A percentile compares a stretch with the other conserved stretches of the same genome.
Conservation (phyloP, 2,113 vertebrate genomes). For the Cyanoliseus patagonus region DNA sequence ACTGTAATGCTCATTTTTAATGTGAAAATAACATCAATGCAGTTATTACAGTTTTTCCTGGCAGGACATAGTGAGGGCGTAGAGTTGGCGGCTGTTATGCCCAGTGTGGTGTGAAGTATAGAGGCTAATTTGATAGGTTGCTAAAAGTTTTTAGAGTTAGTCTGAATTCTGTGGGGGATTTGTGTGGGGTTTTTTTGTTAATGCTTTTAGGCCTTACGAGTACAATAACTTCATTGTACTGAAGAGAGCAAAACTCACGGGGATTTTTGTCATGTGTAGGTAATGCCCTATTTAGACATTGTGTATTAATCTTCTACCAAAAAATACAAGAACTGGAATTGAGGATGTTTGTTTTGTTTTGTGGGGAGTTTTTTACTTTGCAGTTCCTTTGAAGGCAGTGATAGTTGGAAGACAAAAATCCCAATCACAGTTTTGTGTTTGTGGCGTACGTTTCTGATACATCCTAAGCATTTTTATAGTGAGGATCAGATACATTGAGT, state of each 20-base stretch:
- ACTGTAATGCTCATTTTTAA: background rate
- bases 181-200: background rate
- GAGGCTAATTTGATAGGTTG: background rate
- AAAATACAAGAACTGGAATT: background rate
- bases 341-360: background rate
- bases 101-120: background rate
- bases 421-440: background rate
- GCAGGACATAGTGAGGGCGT: background rate
- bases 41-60: background rate
- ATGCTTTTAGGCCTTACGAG: background rate
- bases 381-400: background rate
- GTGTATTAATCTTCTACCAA: background rate
- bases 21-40: background rate
- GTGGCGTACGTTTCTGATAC: fast-evolving
- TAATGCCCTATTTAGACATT: background rate
- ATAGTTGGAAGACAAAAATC: background rate
- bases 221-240: background rate
- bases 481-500: background rate
- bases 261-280: background rate
- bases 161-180: background rate
- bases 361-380: background rate
- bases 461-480: background rate
- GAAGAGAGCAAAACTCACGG: background rate
- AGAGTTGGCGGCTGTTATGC: background rate
- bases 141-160: background rate